Conservation (phyloP, 2,888 invertebrate genomes). For the Hypsopygia costalis region DNA sequence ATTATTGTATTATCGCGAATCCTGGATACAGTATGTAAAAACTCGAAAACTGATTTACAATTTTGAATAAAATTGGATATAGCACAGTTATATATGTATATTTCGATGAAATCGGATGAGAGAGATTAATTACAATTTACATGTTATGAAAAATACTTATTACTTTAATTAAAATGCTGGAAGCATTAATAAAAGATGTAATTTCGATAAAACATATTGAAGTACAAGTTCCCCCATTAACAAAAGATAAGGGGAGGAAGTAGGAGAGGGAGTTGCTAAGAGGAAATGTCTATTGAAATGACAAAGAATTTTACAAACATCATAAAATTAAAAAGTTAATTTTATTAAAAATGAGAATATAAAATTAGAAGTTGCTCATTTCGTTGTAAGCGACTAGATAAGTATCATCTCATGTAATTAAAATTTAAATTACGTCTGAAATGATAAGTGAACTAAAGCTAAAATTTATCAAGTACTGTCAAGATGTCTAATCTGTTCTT, state of each 20-base stretch:
- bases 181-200: not conserved
- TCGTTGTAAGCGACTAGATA: not conserved
- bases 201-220: not conserved
- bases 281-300: not conserved
- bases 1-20: no score
- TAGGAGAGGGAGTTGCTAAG: not conserved
- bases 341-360: not conserved
- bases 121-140: no score
- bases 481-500: constrained; percentile 44
- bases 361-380: not conserved
- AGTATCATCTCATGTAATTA: constrained; percentile 28
- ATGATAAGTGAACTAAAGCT: constrained; percentile 27
- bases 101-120: no score
- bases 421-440: constrained; percentile 32
- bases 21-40: no score
- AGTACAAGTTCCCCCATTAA: not conserved
- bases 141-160: no score
- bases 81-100: no score
- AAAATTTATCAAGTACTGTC: constrained; percentile 38
- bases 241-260: not conserved
- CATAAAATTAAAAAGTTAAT: no score
- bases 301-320: not conserved
- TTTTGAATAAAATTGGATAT: no score
- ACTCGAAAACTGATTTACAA: no score
- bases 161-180: no score